Evolutionary conservation across 35 echinoderm and acorn worm species (phyloP).

Genomic region (Apostichopus parvimensis): DNA sequence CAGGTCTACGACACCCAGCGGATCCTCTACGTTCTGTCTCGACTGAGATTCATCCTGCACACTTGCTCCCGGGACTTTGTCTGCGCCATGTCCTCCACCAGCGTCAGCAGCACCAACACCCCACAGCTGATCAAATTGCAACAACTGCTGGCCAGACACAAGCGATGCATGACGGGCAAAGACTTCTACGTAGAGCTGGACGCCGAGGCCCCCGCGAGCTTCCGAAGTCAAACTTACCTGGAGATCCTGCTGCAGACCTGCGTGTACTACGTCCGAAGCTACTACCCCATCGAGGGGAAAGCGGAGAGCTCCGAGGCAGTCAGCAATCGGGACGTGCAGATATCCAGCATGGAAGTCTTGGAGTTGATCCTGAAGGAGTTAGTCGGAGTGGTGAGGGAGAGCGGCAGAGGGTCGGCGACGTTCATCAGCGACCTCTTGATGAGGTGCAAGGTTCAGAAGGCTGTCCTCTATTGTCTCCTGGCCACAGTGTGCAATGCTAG

Average conservation of each 20-base stretch:
- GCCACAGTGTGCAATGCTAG: constrained; percentile 79
- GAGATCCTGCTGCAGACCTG: constrained; percentile 87
- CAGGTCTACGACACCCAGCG: constrained; percentile 91
- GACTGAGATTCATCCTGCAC: constrained; percentile 74
- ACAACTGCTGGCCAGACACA: constrained; percentile 91
- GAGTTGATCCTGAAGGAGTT: constrained; percentile 78
- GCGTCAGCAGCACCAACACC: constrained; percentile 97
- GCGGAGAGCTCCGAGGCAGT: constrained; percentile 70
- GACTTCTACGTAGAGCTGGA: constrained; percentile 90
- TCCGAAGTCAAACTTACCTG: constrained; percentile 93
- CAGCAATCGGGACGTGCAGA: constrained; percentile 96
- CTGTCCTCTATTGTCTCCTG: constrained; percentile 84
- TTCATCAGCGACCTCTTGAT: constrained; percentile 92
- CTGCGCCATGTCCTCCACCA: constrained; percentile 95
- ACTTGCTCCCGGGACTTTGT: constrained; percentile 88
- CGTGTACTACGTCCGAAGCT: constrained; percentile 92
- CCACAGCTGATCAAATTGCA: constrained; percentile 94
- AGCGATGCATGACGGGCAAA: constrained; percentile 81
- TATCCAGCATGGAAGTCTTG: constrained; percentile 91
- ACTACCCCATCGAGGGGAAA: constrained; percentile 81
- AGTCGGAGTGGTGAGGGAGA: constrained; percentile 84
- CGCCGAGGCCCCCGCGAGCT: constrained; percentile 74
- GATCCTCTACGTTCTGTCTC: constrained; percentile 84
- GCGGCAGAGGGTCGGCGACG: constrained; percentile 82
- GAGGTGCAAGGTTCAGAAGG: constrained; percentile 95